Percentiles rank a stretch among this genome's conserved stretches.
These are phyloP conservation scores for Halcyon senegalensis DNA, from an alignment of 2,113 vertebrate species.

Conservation along the genomic window DNA sequence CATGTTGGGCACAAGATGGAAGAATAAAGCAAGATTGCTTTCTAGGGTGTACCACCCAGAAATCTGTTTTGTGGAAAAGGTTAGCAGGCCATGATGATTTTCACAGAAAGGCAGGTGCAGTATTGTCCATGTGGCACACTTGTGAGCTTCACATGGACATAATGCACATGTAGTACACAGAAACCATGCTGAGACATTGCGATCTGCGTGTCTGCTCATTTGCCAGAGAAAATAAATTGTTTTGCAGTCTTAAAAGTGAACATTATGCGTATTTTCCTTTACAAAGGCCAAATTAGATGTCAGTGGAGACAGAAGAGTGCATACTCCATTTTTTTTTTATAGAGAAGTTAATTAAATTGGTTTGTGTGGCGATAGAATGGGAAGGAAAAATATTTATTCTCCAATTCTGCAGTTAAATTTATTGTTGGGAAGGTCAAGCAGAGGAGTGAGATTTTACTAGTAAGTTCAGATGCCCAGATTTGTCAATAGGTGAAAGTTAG, in stretches of 20 bases:
- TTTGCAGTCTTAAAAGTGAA: background rate
- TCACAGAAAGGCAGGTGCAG: slow-evolving; percentile 73
- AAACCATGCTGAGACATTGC: slow-evolving; percentile 63
- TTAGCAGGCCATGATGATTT: slow-evolving; percentile 52
- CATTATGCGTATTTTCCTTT: background rate
- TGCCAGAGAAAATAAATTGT: slow-evolving; percentile 31
- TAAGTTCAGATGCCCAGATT: background rate
- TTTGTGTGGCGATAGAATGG: background rate
- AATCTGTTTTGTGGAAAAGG: slow-evolving; percentile 60
- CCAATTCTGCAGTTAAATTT: background rate
- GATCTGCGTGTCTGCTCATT: slow-evolving; percentile 42
- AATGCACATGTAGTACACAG: slow-evolving; percentile 64
- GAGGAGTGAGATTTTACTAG: background rate
- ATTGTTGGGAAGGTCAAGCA: background rate
- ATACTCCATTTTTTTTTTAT: background rate
- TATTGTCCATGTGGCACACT: slow-evolving; percentile 69
- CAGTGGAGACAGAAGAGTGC: background rate
- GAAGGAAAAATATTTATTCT: background rate
- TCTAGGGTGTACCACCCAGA: slow-evolving; percentile 64
- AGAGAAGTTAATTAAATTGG: background rate
- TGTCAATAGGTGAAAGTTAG: background rate
- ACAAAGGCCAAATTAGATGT: background rate
- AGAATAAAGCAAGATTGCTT: slow-evolving; percentile 64
- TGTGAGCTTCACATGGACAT: slow-evolving; percentile 71
- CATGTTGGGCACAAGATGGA: slow-evolving; percentile 66